A percentile compares a stretch with the other conserved stretches of the same genome.
Conservation (phyloP, 2,797 vertebrate species). For the Rhincodon typus region DNA sequence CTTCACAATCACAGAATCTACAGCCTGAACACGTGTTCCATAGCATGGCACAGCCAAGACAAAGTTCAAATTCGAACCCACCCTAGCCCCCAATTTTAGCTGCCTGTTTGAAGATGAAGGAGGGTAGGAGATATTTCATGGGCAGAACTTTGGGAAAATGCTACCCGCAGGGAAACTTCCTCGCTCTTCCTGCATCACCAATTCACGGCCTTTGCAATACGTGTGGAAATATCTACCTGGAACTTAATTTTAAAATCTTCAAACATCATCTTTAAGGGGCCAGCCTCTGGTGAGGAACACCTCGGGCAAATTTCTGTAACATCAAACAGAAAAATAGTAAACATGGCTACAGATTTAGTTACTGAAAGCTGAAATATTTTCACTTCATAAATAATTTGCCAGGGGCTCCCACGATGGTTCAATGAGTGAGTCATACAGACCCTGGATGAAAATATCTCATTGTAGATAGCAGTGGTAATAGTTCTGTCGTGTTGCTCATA, state of each 20-base stretch:
- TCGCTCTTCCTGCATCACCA: not conserved
- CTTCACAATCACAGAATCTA: no score
- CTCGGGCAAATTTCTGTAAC: constrained; percentile 2
- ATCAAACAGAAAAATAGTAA: constrained; percentile 8
- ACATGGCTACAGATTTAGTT: constrained; percentile 8
- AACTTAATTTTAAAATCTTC: not conserved
- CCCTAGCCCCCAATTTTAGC: not conserved
- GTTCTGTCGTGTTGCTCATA: not conserved
- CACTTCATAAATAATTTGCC: constrained; percentile 3
- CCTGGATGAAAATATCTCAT: not conserved
- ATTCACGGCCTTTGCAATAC: not conserved
- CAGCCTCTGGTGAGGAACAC: not conserved
- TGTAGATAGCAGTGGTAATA: not conserved
- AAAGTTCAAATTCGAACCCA: not conserved
- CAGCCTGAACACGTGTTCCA: not conserved
- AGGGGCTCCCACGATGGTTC: not conserved
- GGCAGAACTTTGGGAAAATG: no score
- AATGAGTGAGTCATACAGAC: not conserved
- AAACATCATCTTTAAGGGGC: not conserved
- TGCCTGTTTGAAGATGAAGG: not conserved
- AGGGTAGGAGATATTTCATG: no score
- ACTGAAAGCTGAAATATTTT: constrained; percentile 25
- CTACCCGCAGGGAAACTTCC: not conserved
- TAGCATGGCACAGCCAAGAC: not conserved
- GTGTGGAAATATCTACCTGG: not conserved